A percentile compares a stretch with the other conserved stretches of the same genome.
These are phyloP conservation scores for Sebastes glaucus DNA, from an alignment of 2,797 vertebrate genomes.

Conservation along the genomic window DNA sequence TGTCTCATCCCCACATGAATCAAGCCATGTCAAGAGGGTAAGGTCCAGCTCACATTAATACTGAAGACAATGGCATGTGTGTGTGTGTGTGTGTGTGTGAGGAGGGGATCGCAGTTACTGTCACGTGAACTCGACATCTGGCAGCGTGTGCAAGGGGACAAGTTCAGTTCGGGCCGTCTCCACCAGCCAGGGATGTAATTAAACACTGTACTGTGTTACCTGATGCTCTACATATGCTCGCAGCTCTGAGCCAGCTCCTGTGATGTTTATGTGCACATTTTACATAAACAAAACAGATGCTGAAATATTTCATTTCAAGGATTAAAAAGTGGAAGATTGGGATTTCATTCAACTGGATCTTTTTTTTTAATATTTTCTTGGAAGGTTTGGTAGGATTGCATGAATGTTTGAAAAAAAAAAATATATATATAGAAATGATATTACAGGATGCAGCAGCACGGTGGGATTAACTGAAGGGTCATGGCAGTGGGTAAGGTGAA, in stretches of 20 bases:
- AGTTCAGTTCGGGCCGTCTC: slow-evolving; percentile 45
- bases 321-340: neutral
- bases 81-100: slow-evolving; percentile 7
- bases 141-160: slow-evolving; percentile 22
- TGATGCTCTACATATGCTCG: slow-evolving; percentile 58
- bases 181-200: slow-evolving; percentile 64
- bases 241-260: slow-evolving; percentile 28
- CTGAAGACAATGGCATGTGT: slow-evolving; percentile 49
- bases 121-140: slow-evolving; percentile 71
- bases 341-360: neutral
- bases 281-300: neutral
- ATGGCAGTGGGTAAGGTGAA: slow-evolving; percentile 21
- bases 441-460: neutral
- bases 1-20: slow-evolving; percentile 80
- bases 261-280: slow-evolving; percentile 32
- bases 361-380: neutral
- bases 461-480: slow-evolving; percentile 43
- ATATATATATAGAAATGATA: neutral
- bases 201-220: slow-evolving; percentile 68
- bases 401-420: neutral
- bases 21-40: slow-evolving; percentile 71
- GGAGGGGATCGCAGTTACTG: slow-evolving; percentile 60
- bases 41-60: slow-evolving; percentile 71
- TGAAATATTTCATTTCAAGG: neutral
- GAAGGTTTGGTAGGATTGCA: neutral